A percentile compares a stretch with the other conserved stretches of the same genome.
phyloP scores from a whole-genome alignment of 1,140 invertebrate genomes.

The Chironomus tepperi region DNA sequence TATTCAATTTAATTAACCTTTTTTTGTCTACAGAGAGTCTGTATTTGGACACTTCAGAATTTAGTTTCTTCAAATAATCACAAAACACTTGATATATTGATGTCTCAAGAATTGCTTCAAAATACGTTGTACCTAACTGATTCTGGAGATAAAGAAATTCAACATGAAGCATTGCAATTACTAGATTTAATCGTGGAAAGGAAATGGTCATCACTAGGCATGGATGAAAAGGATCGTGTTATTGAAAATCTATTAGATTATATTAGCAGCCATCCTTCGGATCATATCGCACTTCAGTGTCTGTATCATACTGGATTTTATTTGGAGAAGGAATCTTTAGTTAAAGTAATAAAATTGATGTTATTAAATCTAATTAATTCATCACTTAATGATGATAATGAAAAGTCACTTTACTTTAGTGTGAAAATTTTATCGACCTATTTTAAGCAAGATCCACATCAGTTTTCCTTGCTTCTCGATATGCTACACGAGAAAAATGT shows the following conservation, averaged over 20 bases:
- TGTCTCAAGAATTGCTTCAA: constrained; percentile 34
- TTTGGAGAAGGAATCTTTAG: neutral
- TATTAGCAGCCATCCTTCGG: neutral
- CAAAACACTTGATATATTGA: constrained; percentile 29
- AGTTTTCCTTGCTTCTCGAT: neutral
- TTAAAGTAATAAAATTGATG: neutral
- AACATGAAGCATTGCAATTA: neutral
- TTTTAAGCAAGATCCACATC: neutral
- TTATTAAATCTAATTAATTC: neutral
- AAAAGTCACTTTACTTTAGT: neutral
- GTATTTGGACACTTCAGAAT: constrained; percentile 36
- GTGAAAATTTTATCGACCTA: neutral
- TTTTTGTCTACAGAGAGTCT: constrained; percentile 26
- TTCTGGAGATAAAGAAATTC: neutral
- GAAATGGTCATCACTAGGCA: neutral
- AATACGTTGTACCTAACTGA: neutral
- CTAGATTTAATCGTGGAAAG: neutral
- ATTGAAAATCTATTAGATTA: neutral
- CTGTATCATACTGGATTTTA: neutral
- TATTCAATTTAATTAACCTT: neutral
- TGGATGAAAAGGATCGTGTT: neutral
- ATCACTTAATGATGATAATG: neutral
- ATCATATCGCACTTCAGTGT: neutral
- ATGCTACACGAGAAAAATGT: neutral
- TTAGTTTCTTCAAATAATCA: constrained; percentile 30